Conservation (phyloP, 2,797 vertebrate species). For the Sebastes taczanowskii region DNA sequence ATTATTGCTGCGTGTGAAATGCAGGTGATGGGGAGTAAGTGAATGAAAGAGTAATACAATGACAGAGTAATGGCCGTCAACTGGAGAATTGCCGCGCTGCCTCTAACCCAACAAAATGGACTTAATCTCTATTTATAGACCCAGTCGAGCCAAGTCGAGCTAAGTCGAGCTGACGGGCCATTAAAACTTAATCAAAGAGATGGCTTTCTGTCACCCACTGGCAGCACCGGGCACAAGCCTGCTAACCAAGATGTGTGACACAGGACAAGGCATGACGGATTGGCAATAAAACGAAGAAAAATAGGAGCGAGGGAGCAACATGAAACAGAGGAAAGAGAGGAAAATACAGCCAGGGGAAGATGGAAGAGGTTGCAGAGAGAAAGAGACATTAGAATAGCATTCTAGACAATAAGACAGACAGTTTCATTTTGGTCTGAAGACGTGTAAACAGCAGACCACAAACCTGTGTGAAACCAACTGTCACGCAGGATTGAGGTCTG, state of each 20-base stretch:
- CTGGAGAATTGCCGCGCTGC: slow-evolving; percentile 7
- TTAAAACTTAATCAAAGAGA: slow-evolving; percentile 65
- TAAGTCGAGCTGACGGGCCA: slow-evolving; percentile 30
- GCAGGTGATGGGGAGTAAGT: slow-evolving; percentile 2
- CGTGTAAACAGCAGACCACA: neutral
- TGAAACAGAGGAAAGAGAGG: neutral
- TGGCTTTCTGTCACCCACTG: slow-evolving; percentile 31
- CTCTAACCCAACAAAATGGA: slow-evolving; percentile 25
- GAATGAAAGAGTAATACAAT: slow-evolving; percentile 2
- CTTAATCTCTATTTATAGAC: slow-evolving; percentile 64
- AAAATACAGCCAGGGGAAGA: neutral
- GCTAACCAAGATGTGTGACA: neutral
- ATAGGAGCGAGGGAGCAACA: neutral
- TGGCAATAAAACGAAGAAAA: neutral
- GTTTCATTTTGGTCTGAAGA: neutral
- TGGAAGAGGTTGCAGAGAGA: neutral
- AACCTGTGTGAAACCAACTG: neutral
- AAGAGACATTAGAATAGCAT: neutral
- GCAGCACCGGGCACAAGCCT: neutral
- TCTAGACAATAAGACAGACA: neutral
- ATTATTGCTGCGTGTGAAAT: neutral
- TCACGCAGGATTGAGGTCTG: neutral
- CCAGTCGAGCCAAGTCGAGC: slow-evolving; percentile 12
- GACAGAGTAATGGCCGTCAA: neutral
- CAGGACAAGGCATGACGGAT: neutral